phyloP scores from a whole-genome alignment of 2,113 vertebrate species.

The Orientallactaga bullata region DNA sequence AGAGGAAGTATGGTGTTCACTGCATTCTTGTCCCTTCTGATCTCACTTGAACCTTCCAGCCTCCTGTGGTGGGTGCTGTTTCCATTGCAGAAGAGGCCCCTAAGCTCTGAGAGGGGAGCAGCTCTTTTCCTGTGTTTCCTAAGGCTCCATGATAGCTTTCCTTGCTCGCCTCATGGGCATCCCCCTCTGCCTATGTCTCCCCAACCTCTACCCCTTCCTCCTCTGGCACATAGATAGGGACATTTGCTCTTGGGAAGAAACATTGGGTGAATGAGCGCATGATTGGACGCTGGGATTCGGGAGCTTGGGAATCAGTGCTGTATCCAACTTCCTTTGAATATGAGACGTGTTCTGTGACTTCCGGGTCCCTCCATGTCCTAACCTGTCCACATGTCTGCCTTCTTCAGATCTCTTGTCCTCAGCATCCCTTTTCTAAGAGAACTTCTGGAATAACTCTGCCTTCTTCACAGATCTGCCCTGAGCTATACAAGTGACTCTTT shows the following conservation, averaged over 20 bases:
- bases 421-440: not conserved
- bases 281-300: too few relatives aligned
- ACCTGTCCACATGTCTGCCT: rapidly evolving
- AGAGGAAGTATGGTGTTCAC: not conserved
- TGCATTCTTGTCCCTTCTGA: not conserved
- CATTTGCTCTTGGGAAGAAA: not conserved
- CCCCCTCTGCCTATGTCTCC: not conserved
- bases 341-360: not conserved
- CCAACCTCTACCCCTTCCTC: not conserved
- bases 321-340: not conserved
- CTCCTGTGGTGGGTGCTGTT: not conserved
- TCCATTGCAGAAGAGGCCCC: not conserved
- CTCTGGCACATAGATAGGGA: too few relatives aligned
- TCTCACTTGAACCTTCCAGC: not conserved
- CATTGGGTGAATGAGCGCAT: too few relatives aligned
- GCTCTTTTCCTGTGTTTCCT: not conserved
- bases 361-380: not conserved
- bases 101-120: not conserved
- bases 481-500: rapidly evolving
- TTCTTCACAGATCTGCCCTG: not conserved
- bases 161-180: not conserved
- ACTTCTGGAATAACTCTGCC: not conserved
- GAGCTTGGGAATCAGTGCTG: not conserved
- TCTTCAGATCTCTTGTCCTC: not conserved
- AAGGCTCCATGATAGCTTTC: too few relatives aligned